Evolutionary conservation across 1,140 invertebrate species (phyloP), one percentile per base, ranked within the genome.

Genomic region (Drosophila subobscura): DNA sequence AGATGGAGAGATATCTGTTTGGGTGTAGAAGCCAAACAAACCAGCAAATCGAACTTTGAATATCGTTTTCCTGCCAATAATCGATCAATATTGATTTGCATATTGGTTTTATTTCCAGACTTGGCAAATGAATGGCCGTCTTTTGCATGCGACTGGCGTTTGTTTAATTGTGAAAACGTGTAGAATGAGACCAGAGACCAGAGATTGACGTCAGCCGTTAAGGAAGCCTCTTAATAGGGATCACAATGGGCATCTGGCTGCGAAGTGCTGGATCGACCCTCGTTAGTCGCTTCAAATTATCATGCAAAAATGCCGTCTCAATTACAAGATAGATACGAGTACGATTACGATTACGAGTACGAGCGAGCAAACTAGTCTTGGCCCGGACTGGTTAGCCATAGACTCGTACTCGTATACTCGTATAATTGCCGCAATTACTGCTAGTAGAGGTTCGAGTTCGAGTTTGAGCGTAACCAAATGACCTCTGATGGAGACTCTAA

Each of bases 231-330:
- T 59, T 59, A 59, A 71, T 68, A 20, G 37, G 66, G 65, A 68
- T 51, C 54, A 71, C 29, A 20, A 20, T 22, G 4, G 23, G 20
- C 12, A 33, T 29, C 29, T 52, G 12, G 0, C 12, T 6, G n/a
- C 3, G 25, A 74, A 74, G 52, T 74, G 47, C 47, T 37, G 33
- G 6, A 58, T 41, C 79, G 50, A 56, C 61, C 71, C 75, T 57
- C 60, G 53, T 56, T 53, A 56, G 59, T 42, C 37, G 55, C 52
- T 33, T 59, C 29, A 27, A 66, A 77, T 86, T 83, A 68, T 63
- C 55, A 86, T 88, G 81, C 81, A 88, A 88, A 88, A 86, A 86
- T 88, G 78, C 66, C 66, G 83, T 81, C 72, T 75, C 50, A 71
- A 64, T 81, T 81, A 58, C 64, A 70, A 79, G 64, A 70, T 54